Base-by-base conservation (phyloP, 2,113 vertebrate species). In the Festucalex cinctus region DNA sequence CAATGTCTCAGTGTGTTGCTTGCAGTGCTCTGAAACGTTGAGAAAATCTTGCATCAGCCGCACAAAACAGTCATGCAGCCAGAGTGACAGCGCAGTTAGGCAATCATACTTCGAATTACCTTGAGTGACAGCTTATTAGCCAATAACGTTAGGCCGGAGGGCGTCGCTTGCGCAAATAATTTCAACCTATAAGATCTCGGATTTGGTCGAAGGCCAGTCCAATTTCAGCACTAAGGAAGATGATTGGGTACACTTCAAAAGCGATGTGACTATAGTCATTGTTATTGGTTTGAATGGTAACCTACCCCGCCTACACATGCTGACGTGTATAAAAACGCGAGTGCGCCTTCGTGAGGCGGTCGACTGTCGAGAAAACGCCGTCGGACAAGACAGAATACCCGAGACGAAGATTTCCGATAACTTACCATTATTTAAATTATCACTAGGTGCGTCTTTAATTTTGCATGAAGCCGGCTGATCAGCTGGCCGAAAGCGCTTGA, bases 11-110 rank as follows among this genome's bases (percentile, higher is more conserved):
- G 28, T 17, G 3, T 35, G 49, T 85, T 78, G 59, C 69, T 0
- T 56, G n/a, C 44, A 0, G 1, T 6, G 51, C 48, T 35, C 70
- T 84, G 90, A 91, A 91, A 92, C 51, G 66, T 69, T 60, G 16
- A 1, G 56, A 4, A 35, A 68, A 36, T 13, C 64, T 93, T 93
- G 91, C 92, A 90, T 93, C 92, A 93, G 86, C 89, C 88, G 35
- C 5, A 49, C 2, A 0, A 5, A 12, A 9, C 20, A 9, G 51
- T 20, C 66, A 73, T 9, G 14, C 20, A n/a, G 54, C 28, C 2
- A 60, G 5, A 58, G 73, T 66, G 83, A 80, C 70, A 69, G 1
- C 17, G 0, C 3, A 20, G 6, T 0, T 0, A 39, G 63, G 86
- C 73, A 91, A 89, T 89, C 46, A 75, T 0, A 37, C 5, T 17